A percentile compares a stretch with the other conserved stretches of the same genome.
Evolutionary conservation across 1,140 invertebrate species (phyloP).

Genomic region (Metopolophium dirhodum): DNA sequence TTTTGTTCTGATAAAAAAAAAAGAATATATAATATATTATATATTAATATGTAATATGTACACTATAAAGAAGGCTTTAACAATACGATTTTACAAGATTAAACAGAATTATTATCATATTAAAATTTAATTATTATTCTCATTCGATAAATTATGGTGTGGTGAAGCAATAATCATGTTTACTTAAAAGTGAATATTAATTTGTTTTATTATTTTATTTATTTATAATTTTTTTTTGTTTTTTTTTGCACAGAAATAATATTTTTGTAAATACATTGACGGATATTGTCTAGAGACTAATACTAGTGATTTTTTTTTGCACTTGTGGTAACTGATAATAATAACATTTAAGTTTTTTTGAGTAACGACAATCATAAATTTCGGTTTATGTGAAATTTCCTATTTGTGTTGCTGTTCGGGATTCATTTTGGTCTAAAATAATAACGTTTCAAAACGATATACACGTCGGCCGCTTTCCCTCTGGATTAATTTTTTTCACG

Average conservation of each 20-base stretch:
- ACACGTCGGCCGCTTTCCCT: neutral
- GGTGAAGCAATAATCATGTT: neutral
- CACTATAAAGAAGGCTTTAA: neutral
- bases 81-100: neutral
- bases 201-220: neutral
- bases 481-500: neutral
- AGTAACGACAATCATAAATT: neutral
- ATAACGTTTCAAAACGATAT: neutral
- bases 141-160: neutral
- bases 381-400: neutral
- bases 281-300: too few relatives aligned
- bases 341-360: neutral
- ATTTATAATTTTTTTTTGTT: neutral
- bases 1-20: too few relatives aligned
- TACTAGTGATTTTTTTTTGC: neutral
- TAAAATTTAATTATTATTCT: neutral
- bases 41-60: neutral
- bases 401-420: neutral
- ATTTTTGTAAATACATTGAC: neutral
- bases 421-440: neutral
- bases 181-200: neutral
- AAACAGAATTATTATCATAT: neutral
- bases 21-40: too few relatives aligned
- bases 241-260: neutral
- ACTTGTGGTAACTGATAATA: neutral